phyloP scores from a whole-genome alignment of 2,888 invertebrate genomes.

The Molanna angustata region DNA sequence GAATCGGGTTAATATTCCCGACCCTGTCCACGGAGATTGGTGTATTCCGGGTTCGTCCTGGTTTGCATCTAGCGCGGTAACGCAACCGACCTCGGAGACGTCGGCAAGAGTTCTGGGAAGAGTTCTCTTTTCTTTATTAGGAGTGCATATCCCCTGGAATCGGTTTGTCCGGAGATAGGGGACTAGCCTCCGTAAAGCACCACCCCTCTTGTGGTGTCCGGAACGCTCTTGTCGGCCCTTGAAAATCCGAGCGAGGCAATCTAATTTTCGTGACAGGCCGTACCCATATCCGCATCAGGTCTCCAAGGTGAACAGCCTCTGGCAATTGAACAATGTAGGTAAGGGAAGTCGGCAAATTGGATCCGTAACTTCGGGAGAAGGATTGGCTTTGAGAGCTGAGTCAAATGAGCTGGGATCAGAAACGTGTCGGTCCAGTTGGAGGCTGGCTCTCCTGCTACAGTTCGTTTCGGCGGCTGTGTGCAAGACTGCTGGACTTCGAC shows the following conservation, averaged over 20 bases:
- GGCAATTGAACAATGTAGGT: too few relatives aligned
- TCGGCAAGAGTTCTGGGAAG: constrained; percentile 52
- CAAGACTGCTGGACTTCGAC: too few relatives aligned
- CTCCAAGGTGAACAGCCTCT: constrained; percentile 69
- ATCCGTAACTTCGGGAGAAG: constrained; percentile 65
- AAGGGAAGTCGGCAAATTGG: constrained; percentile 67
- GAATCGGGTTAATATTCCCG: constrained; percentile 45
- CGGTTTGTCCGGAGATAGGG: not conserved
- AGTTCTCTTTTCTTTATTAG: constrained; percentile 36
- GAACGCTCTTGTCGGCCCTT: not conserved
- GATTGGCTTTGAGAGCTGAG: constrained; percentile 63
- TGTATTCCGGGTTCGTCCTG: too few relatives aligned
- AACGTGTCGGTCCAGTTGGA: too few relatives aligned
- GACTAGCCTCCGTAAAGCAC: not conserved
- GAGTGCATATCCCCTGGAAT: not conserved
- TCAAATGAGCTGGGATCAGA: too few relatives aligned
- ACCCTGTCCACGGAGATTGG: constrained; percentile 54
- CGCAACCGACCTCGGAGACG: constrained; percentile 38
- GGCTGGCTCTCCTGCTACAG: too few relatives aligned
- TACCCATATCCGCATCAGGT: constrained; percentile 74
- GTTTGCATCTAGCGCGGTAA: not conserved
- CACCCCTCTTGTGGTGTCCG: not conserved
- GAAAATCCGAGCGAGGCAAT: constrained; percentile 38
- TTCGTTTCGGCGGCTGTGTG: too few relatives aligned
- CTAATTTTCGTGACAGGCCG: constrained; percentile 54